Evolutionary conservation across 1,140 invertebrate species (phyloP), one percentile per base, ranked within the genome.

Genomic region (Lasaia peninsularis): DNA sequence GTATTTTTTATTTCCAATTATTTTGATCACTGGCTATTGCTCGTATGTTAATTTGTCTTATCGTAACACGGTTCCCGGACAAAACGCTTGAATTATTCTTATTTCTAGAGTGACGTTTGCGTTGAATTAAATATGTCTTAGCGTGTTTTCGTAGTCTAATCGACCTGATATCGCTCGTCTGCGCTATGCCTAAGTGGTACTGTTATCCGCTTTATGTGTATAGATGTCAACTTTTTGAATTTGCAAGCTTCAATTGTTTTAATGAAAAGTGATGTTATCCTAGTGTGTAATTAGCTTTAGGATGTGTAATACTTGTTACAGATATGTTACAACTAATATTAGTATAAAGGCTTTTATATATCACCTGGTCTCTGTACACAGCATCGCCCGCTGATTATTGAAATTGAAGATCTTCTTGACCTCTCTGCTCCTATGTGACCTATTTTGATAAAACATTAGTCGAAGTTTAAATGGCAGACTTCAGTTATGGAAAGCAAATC

Each of bases 171-270:
- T 48, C 40, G 20, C 40, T 48, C 37, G 40, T 44, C 35, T 32
- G 31, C 35, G 24, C 28, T 16, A 18, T 12, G 10, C 21, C 10
- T 16, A 44, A 48, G 24, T 48, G 53, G 24, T 56, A 56, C 24
- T 44, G 55, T 76, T 73, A 75, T 62, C 69, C 65, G 79, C 79
- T 82, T 82, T 73, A 69, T 69, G 61, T 77, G 71, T 77, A 73
- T 83, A 85, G 75, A 65, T 73, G 71, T 73, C 69, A 68, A 66
- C 62, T 71, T 67, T 70, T 73, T 63, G 63, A 67, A 76, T 70
- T 67, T 68, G 65, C 67, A 72, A 76, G 75, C 78, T 81, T 77
- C 65, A 57, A 70, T 76, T 69, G 66, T 60, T 71, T 69, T 57
- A 63, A 20, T 18, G 18, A 44, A 70, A 66, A 58, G 67, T 65